These are phyloP conservation scores for Trematomus bernacchii DNA, from an alignment of 2,797 vertebrate genomes.

Conservation along the genomic window DNA sequence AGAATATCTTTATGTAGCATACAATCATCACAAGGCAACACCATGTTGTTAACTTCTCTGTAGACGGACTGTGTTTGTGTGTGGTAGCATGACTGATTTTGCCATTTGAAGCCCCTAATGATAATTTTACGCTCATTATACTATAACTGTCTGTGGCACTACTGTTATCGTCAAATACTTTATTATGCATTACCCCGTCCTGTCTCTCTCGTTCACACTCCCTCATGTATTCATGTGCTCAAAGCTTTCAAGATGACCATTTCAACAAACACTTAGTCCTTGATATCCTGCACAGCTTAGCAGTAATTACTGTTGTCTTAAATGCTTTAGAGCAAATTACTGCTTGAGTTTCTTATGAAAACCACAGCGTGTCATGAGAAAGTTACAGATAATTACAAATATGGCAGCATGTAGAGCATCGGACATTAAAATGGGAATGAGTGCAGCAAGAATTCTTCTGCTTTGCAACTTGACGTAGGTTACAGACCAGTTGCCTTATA, in stretches of 20 bases:
- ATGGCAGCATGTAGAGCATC: not conserved
- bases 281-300: conserved; percentile 30
- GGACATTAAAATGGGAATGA: conserved; percentile 2
- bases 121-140: conserved; percentile 71
- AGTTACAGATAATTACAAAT: conserved; percentile 26
- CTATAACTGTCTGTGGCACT: conserved; percentile 58
- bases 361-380: not conserved
- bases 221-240: not conserved
- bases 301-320: conserved; percentile 39
- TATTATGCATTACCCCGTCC: conserved; percentile 27
- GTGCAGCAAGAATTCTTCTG: not conserved
- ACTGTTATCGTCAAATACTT: conserved; percentile 61
- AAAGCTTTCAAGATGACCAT: conserved; percentile 44
- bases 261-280: conserved; percentile 35
- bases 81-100: conserved; percentile 72
- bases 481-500: not conserved
- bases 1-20: conserved; percentile 42
- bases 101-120: conserved; percentile 73
- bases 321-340: conserved; percentile 42
- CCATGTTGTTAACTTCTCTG: conserved; percentile 46
- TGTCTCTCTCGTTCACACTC: conserved; percentile 24
- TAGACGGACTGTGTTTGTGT: conserved; percentile 59
- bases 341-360: conserved; percentile 10
- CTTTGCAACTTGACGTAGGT: not conserved
- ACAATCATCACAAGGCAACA: conserved; percentile 44